These are phyloP conservation scores for Atherinosoma microstoma DNA, from an alignment of 2,797 vertebrate genomes.

Conservation along the genomic window DNA sequence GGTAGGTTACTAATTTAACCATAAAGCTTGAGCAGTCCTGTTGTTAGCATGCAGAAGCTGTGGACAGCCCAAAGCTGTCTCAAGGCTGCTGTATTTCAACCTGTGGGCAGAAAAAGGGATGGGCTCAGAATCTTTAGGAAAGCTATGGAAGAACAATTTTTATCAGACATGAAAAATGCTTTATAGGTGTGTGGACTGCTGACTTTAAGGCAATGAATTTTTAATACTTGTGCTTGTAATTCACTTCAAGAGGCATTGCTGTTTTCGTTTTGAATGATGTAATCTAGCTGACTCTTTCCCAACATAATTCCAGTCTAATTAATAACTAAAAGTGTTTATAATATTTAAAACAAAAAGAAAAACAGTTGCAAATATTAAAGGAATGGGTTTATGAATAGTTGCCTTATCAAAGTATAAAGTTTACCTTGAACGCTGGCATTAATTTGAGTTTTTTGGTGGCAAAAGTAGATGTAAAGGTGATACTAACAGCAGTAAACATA, in stretches of 20 bases:
- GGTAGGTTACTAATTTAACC: conserved; percentile 4
- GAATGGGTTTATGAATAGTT: neutral
- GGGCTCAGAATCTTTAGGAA: conserved; percentile 13
- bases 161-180: conserved; percentile 25
- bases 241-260: conserved; percentile 8
- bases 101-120: conserved; percentile 40
- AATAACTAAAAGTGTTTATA: neutral
- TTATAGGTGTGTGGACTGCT: conserved; percentile 14
- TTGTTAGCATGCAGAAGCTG: conserved; percentile 22
- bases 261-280: neutral
- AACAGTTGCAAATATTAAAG: neutral
- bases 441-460: conserved; percentile 17
- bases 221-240: conserved; percentile 22
- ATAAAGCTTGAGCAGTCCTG: conserved; percentile 8
- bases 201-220: conserved; percentile 14
- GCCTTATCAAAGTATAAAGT: neutral
- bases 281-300: conserved; percentile 1
- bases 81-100: conserved; percentile 35
- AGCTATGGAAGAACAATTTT: conserved; percentile 16
- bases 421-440: neutral
- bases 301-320: conserved; percentile 8
- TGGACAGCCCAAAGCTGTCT: conserved; percentile 30
- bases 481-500: conserved; percentile 16
- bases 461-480: conserved; percentile 16
- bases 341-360: neutral